Evolutionary conservation across 2,113 vertebrate species (phyloP).

Genomic region (Diadophis punctatus): DNA sequence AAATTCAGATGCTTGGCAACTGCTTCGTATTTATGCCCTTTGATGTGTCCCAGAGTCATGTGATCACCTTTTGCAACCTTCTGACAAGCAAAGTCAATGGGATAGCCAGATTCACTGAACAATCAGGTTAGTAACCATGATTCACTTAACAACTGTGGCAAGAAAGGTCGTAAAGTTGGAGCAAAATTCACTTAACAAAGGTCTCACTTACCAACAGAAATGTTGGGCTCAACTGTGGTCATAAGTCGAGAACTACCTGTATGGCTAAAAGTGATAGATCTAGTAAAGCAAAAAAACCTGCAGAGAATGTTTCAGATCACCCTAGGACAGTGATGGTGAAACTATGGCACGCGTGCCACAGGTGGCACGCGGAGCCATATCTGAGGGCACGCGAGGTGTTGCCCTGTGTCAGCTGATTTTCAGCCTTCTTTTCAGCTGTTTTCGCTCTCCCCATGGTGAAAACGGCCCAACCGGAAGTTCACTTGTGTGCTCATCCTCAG

Average conservation of each 20-base stretch:
- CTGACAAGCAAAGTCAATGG: neutral
- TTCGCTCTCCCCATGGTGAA: no score
- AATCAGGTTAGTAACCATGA: neutral
- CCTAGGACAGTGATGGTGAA: no score
- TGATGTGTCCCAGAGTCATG: neutral
- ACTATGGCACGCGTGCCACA: no score
- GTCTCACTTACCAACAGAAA: neutral
- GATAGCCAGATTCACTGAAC: neutral
- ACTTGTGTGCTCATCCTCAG: no score
- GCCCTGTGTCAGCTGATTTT: no score
- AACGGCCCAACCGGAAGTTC: no score
- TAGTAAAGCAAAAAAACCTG: neutral
- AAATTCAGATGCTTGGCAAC: neutral
- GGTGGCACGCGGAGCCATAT: no score
- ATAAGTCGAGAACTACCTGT: neutral
- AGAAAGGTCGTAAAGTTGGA: neutral
- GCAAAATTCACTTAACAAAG: neutral
- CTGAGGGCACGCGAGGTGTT: no score
- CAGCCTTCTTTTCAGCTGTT: no score
- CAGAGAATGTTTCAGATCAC: neutral
- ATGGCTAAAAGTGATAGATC: neutral
- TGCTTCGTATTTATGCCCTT: neutral
- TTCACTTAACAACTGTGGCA: neutral
- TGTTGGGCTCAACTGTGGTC: neutral
- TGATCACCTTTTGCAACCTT: neutral